Evolutionary conservation across 2,113 vertebrate genomes (phyloP), one percentile per base, ranked within the genome.

Genomic region (Zingel zingel): DNA sequence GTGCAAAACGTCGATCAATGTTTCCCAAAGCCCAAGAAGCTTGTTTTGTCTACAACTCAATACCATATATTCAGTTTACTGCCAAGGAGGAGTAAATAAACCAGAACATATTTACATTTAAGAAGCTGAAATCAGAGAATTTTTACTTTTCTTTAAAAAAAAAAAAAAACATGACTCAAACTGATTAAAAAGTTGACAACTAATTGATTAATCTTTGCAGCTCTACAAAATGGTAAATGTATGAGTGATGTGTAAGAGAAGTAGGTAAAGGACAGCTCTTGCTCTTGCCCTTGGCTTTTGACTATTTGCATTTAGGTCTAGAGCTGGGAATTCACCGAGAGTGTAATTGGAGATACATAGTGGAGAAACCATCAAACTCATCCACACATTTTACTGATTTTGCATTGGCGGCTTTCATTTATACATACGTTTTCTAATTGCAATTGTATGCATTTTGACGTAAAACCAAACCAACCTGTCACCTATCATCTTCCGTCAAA

Each of bases 281-380:
- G 69, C 48, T 77, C 66, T 33, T 51, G 18, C 15, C 18, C 47
- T 70, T 65, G 53, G 50, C 23, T 10, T 43, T 64, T 15, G 21
- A 8, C 9, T 25, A 1, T 50, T 23, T 11, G 23, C 4, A 51
- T 64, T 48, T 30, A 45, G 51, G 9, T 43, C 39, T 11, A 43
- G 39, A 70, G 71, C 65, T 65, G 27, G 58, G 51, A 75, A 79
- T 27, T n/a, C 50, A 57, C 13, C 21, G 16, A 51, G 50, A 51
- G 6, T 21, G 16, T 21, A 21, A 61, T 36, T 6, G 56, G 30
- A 23, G 6, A 30, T 43, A 11, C 39, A 11, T 43, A 43, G 39
- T 11, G 10, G 39, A 43, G 10, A 11, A 48, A 33, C 10, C 21
- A 51, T 36, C 59, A 3, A 21, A 6, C n/a, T 33, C 43, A 74